Percentiles rank a stretch among this genome's conserved stretches.
Conservation (phyloP, 2,797 vertebrate genomes). For the Philypnodon macrostomus region DNA sequence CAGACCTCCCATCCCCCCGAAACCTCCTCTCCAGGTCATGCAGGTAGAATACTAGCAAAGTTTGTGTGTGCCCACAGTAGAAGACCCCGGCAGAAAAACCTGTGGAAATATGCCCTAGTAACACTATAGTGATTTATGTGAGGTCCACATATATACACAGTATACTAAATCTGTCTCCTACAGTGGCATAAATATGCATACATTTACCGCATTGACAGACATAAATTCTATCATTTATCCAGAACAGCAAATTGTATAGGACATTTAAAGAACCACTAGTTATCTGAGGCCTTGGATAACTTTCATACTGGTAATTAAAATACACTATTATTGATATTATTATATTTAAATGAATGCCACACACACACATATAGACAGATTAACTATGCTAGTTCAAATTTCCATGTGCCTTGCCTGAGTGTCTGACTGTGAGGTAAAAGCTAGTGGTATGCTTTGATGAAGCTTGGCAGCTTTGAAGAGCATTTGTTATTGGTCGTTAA, state of each 20-base stretch:
- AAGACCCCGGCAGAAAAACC: no score
- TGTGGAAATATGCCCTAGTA: no score
- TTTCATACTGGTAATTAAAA: neutral
- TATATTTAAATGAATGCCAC: no score
- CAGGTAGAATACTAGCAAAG: conserved; percentile 79
- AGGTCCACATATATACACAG: no score
- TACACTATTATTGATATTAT: no score
- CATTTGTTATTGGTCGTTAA: conserved; percentile 17
- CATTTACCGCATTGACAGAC: neutral
- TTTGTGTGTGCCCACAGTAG: no score
- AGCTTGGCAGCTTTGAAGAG: conserved; percentile 6
- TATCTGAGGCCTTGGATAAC: conserved; percentile 27
- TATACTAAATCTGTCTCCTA: no score
- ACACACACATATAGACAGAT: no score
- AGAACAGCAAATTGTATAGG: neutral
- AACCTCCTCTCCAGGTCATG: conserved; percentile 74
- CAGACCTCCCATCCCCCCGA: conserved; percentile 70
- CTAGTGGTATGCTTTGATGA: conserved; percentile 7
- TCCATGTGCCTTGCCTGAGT: conserved; percentile 7
- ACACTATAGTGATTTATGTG: no score
- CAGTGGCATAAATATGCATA: neutral
- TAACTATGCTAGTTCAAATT: conserved; percentile 19
- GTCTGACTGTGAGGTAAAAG: conserved; percentile 6
- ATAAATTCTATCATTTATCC: neutral
- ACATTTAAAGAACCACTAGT: conserved; percentile 18